phyloP scores from a whole-genome alignment of 2,797 vertebrate species.

The Babyrousa celebensis region DNA sequence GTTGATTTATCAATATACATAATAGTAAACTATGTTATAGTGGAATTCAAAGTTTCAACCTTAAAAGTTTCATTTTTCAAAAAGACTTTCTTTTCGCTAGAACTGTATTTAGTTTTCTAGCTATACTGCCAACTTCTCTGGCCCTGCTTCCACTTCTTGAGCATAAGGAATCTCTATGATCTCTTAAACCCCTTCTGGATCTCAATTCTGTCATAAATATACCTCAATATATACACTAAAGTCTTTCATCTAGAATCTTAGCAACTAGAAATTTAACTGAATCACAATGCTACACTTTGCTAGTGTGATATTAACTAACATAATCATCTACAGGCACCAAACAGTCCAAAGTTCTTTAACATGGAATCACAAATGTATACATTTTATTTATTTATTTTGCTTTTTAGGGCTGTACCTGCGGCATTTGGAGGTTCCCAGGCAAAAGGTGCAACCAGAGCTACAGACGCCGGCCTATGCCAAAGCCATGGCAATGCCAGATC shows the following conservation, averaged over 20 bases:
- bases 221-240: neutral
- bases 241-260: slow-evolving; percentile 27
- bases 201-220: slow-evolving; percentile 37
- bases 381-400: neutral
- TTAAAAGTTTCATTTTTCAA: slow-evolving; percentile 17
- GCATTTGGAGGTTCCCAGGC: too few species aligned
- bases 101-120: neutral
- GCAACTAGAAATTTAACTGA: neutral
- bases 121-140: neutral
- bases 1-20: slow-evolving; percentile 28
- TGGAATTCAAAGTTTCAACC: slow-evolving; percentile 13
- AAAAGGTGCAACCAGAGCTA: too few species aligned
- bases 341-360: slow-evolving; percentile 36
- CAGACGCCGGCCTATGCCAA: too few species aligned
- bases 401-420: too few species aligned
- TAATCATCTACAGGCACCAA: neutral
- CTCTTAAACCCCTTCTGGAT: neutral
- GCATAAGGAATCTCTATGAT: neutral
- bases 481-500: too few species aligned
- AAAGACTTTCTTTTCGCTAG: neutral
- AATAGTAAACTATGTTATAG: neutral
- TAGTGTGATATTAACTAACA: neutral
- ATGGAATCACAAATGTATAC: neutral
- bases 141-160: neutral
- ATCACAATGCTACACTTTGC: neutral